These are phyloP conservation scores for Dascillus cervinus DNA, from an alignment of 2,888 invertebrate species.

Conservation along the genomic window DNA sequence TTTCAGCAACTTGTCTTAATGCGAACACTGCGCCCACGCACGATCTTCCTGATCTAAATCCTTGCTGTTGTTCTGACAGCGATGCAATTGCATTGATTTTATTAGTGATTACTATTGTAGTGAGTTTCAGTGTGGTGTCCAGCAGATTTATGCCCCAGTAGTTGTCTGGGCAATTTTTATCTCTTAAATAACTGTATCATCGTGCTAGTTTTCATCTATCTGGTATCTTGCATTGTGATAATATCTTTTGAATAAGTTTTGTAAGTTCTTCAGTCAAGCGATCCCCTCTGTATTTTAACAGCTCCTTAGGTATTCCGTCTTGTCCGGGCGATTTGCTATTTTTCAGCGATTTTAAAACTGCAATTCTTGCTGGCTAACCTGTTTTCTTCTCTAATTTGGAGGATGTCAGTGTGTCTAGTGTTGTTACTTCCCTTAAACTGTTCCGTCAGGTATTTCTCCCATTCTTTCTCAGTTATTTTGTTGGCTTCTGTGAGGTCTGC, in stretches of 20 bases:
- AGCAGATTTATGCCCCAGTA: constrained; percentile 3
- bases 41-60: constrained; percentile 5
- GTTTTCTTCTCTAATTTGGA: no score
- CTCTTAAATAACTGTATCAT: no score
- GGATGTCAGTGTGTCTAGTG: no score
- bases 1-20: no score
- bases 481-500: no score
- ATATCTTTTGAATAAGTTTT: background rate
- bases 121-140: constrained; percentile 1
- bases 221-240: background rate
- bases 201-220: constrained; percentile 2
- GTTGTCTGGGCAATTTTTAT: no score
- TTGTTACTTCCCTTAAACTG: no score
- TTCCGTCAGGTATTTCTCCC: no score
- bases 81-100: constrained; percentile 4
- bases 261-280: background rate
- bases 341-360: no score
- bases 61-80: constrained; percentile 6
- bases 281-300: constrained; percentile 1
- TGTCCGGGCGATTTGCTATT: background rate
- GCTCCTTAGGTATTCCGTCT: background rate
- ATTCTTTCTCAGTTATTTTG: no score
- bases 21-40: no score
- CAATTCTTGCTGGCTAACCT: no score
- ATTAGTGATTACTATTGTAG: constrained; percentile 6